phyloP scores from a whole-genome alignment of 2,113 vertebrate species.

The Coptodon rendalli region DNA sequence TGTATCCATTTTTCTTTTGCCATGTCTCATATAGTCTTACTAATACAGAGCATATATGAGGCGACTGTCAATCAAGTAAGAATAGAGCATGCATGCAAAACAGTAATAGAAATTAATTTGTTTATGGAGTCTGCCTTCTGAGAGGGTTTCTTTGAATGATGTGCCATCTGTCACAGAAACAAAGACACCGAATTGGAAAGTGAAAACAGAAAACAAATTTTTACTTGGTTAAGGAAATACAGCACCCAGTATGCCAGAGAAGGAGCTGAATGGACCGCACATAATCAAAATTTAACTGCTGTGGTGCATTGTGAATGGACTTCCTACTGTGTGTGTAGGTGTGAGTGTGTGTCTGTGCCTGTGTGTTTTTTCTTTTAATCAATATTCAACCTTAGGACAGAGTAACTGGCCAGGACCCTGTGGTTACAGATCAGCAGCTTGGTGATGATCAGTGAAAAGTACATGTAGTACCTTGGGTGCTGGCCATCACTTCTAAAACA shows the following conservation, averaged over 20 bases:
- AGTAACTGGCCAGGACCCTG: constrained; percentile 18
- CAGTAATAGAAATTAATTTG: constrained; percentile 62
- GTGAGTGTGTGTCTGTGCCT: not conserved
- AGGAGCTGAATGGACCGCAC: constrained; percentile 19
- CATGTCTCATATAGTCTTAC: not conserved
- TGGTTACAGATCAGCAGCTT: constrained; percentile 25
- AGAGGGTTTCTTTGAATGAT: constrained; percentile 49
- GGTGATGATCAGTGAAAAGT: constrained; percentile 43
- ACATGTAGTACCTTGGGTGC: constrained; percentile 37
- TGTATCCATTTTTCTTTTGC: not conserved
- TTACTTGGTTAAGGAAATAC: constrained; percentile 30
- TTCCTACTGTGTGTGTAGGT: not conserved
- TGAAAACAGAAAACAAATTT: constrained; percentile 38
- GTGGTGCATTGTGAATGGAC: constrained; percentile 1
- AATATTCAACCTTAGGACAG: constrained; percentile 40
- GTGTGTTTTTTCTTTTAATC: constrained; percentile 7
- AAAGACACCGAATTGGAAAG: constrained; percentile 43
- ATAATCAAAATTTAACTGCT: constrained; percentile 49
- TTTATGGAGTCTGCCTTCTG: constrained; percentile 55
- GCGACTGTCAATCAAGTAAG: constrained; percentile 46
- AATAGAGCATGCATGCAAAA: constrained; percentile 41
- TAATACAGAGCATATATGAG: constrained; percentile 18
- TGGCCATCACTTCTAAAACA: constrained; percentile 35
- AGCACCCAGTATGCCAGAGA: constrained; percentile 35
- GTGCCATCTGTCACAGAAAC: constrained; percentile 61